Conservation (phyloP, 2,888 invertebrate species). For the Eledona agricola region DNA sequence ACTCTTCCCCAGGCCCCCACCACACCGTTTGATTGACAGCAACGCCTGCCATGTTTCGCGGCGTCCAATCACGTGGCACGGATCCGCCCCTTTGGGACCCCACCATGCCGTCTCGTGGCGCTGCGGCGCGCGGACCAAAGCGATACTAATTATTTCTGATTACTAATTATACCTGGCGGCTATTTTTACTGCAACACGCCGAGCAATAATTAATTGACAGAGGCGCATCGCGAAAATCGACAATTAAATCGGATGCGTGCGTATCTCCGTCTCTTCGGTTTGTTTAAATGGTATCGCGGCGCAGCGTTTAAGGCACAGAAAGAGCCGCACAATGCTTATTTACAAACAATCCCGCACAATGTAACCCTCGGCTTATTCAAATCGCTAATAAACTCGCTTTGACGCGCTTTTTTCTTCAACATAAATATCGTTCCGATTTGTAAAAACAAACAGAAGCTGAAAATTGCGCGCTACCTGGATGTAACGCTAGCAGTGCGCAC, state of each 20-base stretch:
- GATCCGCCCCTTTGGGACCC: conserved; percentile 46
- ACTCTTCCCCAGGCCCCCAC: conserved; percentile 53
- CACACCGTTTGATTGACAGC: conserved; percentile 57
- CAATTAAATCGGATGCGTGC: conserved; percentile 55
- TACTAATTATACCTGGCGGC: conserved; percentile 64
- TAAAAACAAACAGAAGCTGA: conserved; percentile 29
- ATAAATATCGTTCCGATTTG: conserved; percentile 2
- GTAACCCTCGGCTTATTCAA: conserved; percentile 29
- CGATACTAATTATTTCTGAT: conserved; percentile 59
- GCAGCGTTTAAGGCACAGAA: conserved; percentile 13
- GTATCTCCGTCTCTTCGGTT: too few species aligned
- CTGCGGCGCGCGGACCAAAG: conserved; percentile 41
- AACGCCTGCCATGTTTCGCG: conserved; percentile 61
- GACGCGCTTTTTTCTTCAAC: conserved; percentile 5
- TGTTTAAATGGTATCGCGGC: too few species aligned
- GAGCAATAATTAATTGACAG: conserved; percentile 63
- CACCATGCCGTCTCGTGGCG: conserved; percentile 40
- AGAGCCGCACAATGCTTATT: conserved; percentile 24
- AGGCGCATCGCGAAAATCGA: conserved; percentile 62
- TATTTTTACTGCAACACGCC: conserved; percentile 60
- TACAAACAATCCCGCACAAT: conserved; percentile 35
- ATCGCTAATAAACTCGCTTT: conserved; percentile 8
- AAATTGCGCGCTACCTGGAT: conserved; percentile 34
- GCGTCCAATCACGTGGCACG: conserved; percentile 52
- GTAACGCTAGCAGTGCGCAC: conserved; percentile 24